Base-by-base conservation (phyloP, 2,113 vertebrate species). In the Hepsetus odoe region DNA sequence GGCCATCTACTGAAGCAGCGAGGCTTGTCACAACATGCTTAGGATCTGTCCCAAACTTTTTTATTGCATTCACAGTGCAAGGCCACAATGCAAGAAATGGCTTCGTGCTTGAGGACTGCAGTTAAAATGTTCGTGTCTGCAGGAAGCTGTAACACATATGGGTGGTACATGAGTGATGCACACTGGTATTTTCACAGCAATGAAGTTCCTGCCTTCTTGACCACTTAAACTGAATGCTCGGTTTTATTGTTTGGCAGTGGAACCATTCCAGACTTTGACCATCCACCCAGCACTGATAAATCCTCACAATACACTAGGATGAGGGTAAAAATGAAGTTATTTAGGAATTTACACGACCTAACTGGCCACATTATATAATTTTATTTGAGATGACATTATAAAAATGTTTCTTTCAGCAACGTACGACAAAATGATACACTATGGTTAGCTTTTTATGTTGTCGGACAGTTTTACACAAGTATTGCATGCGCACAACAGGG, bases 401-500 rank as follows among this genome's bases (percentile, higher is more conserved):
- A 56, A 68, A 42, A 62, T 32, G 46, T 76, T 76, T 56, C 74
- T 67, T 76, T 30, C 61, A 55, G 62, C 22, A 66, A 46, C 62
- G n/a, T 55, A 42, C 30, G 49, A 76, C 74, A 66, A 67, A 76
- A 76, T 76, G 46, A 76, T 55, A 76, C 46, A 76, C 74, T 67
- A 56, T 16, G 49, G 46, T 55, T 67, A 42, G 26, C 4, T 76
- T 28, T 66, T 26, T 59, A 76, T 65, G 59, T 76, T 76, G 46
- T 53, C 61, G 33, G 58, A 74, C 42, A 10, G 46, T 55, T 76
- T 66, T 40, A 66, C 44, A 76, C 44, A 53, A 76, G 32, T 33
- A 55, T 76, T 20, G 61, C 61, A 66, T 76, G 74, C 61, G 42
- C 62, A 53, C 61, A 65, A 42, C 62, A 40, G 24, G 32, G 74